phyloP scores from a whole-genome alignment of 2,888 invertebrate species.

The Megaustenia siamemsis region DNA sequence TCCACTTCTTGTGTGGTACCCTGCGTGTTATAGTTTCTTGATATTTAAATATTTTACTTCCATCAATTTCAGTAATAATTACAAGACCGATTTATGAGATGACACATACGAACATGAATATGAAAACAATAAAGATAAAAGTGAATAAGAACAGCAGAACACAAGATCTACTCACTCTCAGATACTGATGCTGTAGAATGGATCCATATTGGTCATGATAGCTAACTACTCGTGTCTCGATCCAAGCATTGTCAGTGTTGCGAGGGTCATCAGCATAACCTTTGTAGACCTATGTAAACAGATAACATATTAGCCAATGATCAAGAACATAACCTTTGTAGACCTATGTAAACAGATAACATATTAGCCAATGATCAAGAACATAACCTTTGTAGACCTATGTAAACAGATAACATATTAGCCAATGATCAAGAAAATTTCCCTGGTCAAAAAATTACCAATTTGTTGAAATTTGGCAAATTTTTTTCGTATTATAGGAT shows the following conservation, averaged over 20 bases:
- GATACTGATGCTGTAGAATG: conserved; percentile 82
- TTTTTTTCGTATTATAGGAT: too few relatives aligned
- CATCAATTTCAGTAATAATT: too few relatives aligned
- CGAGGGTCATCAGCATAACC: conserved; percentile 98
- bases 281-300: conserved; percentile 84
- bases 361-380: conserved; percentile 97
- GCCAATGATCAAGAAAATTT: conserved; percentile 97
- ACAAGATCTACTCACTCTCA: conserved; percentile 45
- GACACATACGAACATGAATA: too few relatives aligned
- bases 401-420: too few relatives aligned
- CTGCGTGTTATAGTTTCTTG: too few relatives aligned
- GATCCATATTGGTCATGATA: conserved; percentile 92
- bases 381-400: conserved; percentile 93
- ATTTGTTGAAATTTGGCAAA: too few relatives aligned
- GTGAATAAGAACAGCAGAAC: not conserved
- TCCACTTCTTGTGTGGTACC: too few relatives aligned
- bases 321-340: conserved; percentile 97
- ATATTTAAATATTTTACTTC: too few relatives aligned
- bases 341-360: conserved; percentile 82
- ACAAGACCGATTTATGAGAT: too few relatives aligned
- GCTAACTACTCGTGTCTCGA: conserved; percentile 95
- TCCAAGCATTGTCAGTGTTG: conserved; percentile 99
- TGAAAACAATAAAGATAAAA: too few relatives aligned
- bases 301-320: too few relatives aligned
- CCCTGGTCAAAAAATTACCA: too few relatives aligned